Evolutionary conservation across 2,113 vertebrate species (phyloP), one percentile per base, ranked within the genome.

Genomic region (Stomatorhinus ivindoensis): DNA sequence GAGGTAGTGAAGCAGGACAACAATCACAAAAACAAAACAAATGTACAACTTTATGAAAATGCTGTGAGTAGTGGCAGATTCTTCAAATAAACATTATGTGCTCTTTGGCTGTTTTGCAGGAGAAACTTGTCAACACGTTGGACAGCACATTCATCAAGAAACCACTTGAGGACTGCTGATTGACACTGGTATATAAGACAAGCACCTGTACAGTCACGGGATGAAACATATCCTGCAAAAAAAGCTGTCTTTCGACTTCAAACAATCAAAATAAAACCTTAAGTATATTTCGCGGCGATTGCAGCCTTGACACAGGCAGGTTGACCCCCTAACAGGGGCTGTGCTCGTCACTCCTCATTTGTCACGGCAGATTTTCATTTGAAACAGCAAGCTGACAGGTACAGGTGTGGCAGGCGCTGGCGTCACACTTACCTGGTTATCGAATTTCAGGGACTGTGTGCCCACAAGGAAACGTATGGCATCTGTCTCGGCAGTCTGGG

Each of bases 381-480:
- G 73, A 80, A 35, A 80, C 35, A 11, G 4, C 69, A 39, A 76
- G 17, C 73, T 80, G 73, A 39, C 73, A 80, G 15, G 73, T 80
- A 80, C 31, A 42, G 35, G 35, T 80, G 10, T 27, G 10, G 61
- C 61, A 69, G 61, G n/a, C 58, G 58, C n/a, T 65, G 58, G n/a
- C n/a, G 58, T 69, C n/a, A 92, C 87, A 94, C 94, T 95, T 86
- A 99, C 98, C 98, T 99, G 98, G 94, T 99, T 99, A 93, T 99
- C 98, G 93, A 97, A 99, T 93, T 97, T 99, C 27, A 99, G 96
- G 76, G 98, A 99, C 93, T 99, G 98, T 0, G 98, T 99, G 91
- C 98, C 98, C 92, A 99, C 98, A 80, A 99, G 94, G 93, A 99
- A 99, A 85, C 98, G 96, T 91, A 99, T 97, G 91, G 98, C 97